Evolutionary conservation across 2,888 invertebrate species (phyloP).

Genomic region (Gortyna flavago): DNA sequence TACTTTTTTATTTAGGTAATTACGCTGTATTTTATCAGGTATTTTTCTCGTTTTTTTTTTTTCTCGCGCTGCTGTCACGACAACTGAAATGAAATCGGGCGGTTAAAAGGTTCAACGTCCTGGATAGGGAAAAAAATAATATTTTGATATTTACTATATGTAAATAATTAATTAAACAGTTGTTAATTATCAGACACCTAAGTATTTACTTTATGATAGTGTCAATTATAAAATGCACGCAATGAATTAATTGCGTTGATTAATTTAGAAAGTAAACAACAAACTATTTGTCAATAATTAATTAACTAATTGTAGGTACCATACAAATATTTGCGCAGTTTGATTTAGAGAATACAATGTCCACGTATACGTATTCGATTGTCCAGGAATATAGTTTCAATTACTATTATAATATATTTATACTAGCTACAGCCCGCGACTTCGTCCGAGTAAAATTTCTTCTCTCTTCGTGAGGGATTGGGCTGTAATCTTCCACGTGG

Average conservation of each 20-base stretch:
- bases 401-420: not conserved
- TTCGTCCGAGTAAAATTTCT: no score
- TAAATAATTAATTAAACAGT: not conserved
- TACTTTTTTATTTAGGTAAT: no score
- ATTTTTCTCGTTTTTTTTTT: no score
- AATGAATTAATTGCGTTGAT: not conserved
- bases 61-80: no score
- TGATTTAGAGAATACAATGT: not conserved
- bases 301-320: not conserved
- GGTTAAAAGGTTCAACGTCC: no score
- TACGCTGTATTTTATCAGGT: no score
- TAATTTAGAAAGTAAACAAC: slow-evolving; percentile 16
- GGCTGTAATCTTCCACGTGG: no score
- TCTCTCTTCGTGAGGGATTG: no score
- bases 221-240: slow-evolving; percentile 12
- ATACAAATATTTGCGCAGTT: not conserved
- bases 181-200: slow-evolving; percentile 21
- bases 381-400: not conserved
- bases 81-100: no score
- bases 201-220: slow-evolving; percentile 25
- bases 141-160: no score
- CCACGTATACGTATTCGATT: no score
- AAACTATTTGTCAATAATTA: not conserved
- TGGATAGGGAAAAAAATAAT: not conserved
- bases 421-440: not conserved